Conservation (phyloP, 2,797 vertebrate species). For the Mus minutoides region DNA sequence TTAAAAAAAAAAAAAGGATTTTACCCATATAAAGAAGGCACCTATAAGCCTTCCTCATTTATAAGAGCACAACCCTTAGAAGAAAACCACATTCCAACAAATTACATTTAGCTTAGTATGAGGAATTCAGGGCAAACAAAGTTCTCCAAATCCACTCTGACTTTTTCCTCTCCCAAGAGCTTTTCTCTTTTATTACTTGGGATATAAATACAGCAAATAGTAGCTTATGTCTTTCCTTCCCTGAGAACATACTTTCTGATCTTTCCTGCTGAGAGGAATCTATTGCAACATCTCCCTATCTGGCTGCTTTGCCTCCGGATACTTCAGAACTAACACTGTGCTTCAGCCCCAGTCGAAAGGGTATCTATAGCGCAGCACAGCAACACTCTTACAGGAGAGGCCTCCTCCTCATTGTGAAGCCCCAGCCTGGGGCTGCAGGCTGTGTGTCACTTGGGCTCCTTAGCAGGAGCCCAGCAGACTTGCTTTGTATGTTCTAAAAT, state of each 20-base stretch:
- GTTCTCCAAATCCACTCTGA: background rate
- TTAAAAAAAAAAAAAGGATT: background rate
- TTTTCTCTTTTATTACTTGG: conserved; percentile 4
- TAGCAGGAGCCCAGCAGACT: background rate
- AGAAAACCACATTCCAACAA: conserved; percentile 3
- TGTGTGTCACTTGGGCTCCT: background rate
- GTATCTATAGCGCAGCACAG: rapidly evolving
- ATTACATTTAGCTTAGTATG: background rate
- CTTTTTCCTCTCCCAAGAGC: background rate
- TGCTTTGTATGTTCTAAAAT: background rate
- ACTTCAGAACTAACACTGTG: background rate
- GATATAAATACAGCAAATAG: background rate
- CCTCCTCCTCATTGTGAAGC: background rate
- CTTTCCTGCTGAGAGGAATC: background rate
- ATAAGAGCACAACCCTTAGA: background rate
- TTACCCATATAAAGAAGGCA: background rate
- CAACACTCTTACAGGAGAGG: background rate
- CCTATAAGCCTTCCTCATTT: background rate
- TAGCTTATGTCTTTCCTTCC: background rate
- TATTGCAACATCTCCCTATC: background rate
- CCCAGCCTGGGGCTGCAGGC: background rate
- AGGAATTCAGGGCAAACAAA: conserved; percentile 14
- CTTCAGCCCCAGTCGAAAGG: background rate
- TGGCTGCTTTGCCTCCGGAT: background rate
- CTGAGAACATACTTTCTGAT: background rate